phyloP scores from a whole-genome alignment of 2,888 invertebrate species.

The Balanococcus diminutus region DNA sequence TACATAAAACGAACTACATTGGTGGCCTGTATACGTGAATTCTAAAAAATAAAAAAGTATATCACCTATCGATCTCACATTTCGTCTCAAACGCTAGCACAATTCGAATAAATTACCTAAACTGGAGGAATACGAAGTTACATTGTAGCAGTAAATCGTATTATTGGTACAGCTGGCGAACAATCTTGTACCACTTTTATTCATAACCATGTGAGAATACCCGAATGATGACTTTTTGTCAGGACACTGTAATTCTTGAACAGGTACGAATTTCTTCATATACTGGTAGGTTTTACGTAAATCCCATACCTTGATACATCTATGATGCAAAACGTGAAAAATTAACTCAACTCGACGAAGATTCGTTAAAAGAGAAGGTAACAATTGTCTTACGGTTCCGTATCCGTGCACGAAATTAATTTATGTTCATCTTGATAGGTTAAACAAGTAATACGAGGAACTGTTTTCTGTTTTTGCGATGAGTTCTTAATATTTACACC shows the following conservation, averaged over 20 bases:
- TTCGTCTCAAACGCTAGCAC: background rate
- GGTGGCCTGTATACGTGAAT: slow-evolving; percentile 69
- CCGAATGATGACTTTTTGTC: slow-evolving; percentile 75
- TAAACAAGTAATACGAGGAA: slow-evolving; percentile 76
- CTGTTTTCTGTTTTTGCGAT: background rate
- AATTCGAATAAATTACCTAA: slow-evolving; percentile 64
- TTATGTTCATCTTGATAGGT: slow-evolving; percentile 80
- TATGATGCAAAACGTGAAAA: slow-evolving; percentile 58
- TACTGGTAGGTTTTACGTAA: slow-evolving; percentile 79
- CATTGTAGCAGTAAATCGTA: slow-evolving; percentile 83
- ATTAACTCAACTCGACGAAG: background rate
- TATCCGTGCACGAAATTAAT: slow-evolving; percentile 83
- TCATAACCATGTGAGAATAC: slow-evolving; percentile 78
- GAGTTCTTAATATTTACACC: background rate
- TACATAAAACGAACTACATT: slow-evolving; percentile 82
- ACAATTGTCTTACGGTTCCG: slow-evolving; percentile 71
- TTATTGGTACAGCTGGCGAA: slow-evolving; percentile 89
- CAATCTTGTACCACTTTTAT: slow-evolving; percentile 71
- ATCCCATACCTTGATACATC: slow-evolving; percentile 85
- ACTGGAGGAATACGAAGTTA: slow-evolving; percentile 70
- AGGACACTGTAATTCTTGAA: slow-evolving; percentile 74
- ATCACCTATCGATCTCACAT: no score
- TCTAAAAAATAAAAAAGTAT: slow-evolving; percentile 61
- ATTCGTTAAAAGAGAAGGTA: background rate
- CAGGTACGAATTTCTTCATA: slow-evolving; percentile 71